Conservation (phyloP, 2,888 invertebrate genomes). For the Stenoptilia bipunctidactyla region DNA sequence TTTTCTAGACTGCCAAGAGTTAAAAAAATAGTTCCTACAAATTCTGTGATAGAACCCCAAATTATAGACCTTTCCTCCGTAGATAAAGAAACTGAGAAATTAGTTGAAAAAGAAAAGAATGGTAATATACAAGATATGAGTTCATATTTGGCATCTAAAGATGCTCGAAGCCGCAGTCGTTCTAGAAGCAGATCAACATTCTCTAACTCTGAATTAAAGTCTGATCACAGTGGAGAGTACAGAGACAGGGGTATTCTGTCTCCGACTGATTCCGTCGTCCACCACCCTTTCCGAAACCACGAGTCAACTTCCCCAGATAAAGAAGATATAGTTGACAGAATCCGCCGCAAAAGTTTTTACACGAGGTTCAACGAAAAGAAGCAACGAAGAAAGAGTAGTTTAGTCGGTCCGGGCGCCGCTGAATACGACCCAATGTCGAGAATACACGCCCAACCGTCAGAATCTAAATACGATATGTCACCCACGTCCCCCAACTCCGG, state of each 20-base stretch:
- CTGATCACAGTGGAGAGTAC: slow-evolving; percentile 37
- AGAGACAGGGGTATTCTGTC: slow-evolving; percentile 37
- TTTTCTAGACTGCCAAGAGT: slow-evolving; percentile 72
- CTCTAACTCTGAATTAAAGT: slow-evolving; percentile 64
- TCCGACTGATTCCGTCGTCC: slow-evolving; percentile 31
- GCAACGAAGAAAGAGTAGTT: slow-evolving; percentile 75
- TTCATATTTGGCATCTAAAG: slow-evolving; percentile 24
- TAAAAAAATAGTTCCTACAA: slow-evolving; percentile 70
- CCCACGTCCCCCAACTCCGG: slow-evolving; percentile 38
- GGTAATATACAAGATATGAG: slow-evolving; percentile 30
- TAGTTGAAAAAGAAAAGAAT: slow-evolving; percentile 34
- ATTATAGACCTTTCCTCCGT: slow-evolving; percentile 41
- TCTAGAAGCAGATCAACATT: slow-evolving; percentile 54
- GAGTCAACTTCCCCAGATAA: slow-evolving; percentile 61
- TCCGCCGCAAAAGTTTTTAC: slow-evolving; percentile 90
- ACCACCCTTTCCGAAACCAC: slow-evolving; percentile 47
- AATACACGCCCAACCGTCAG: slow-evolving; percentile 45
- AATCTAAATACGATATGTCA: slow-evolving; percentile 43
- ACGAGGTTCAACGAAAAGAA: slow-evolving; percentile 89
- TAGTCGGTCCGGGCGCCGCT: slow-evolving; percentile 73
- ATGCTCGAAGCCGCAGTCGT: slow-evolving; percentile 38
- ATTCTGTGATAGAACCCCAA: slow-evolving; percentile 68
- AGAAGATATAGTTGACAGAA: slow-evolving; percentile 88
- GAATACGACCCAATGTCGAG: slow-evolving; percentile 68
- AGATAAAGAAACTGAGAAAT: slow-evolving; percentile 44